Conservation (phyloP, 2,888 invertebrate genomes). For the Stictocephala bisonia region DNA sequence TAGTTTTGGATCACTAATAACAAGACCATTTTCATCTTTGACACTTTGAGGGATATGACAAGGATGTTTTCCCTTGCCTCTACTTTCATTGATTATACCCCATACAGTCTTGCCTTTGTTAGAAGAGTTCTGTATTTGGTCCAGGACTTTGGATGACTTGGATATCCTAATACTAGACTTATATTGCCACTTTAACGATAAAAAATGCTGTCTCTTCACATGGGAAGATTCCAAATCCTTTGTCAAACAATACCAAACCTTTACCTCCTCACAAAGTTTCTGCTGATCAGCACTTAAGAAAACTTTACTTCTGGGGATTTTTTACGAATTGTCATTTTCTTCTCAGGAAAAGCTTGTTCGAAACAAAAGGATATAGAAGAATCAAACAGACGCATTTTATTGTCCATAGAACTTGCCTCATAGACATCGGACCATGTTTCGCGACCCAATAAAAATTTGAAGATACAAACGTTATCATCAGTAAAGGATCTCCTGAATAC, state of each 20-base stretch:
- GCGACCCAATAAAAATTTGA: neutral
- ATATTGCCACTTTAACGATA: slow-evolving; percentile 1
- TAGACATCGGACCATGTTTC: slow-evolving; percentile 1
- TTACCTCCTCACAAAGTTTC: neutral
- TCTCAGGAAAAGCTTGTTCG: neutral
- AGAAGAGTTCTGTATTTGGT: neutral
- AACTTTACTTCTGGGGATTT: neutral
- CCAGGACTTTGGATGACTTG: neutral
- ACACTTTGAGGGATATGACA: neutral
- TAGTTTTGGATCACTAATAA: neutral
- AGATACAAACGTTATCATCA: neutral
- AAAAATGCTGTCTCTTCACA: slow-evolving; percentile 2
- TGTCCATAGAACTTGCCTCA: neutral
- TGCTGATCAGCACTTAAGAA: neutral
- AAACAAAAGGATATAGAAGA: neutral
- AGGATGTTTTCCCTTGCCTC: neutral
- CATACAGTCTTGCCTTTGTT: slow-evolving; percentile 5
- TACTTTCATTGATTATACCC: neutral
- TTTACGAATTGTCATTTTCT: neutral
- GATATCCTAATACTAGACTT: neutral
- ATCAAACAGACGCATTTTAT: neutral
- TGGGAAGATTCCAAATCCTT: slow-evolving; percentile 1
- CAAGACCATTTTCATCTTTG: neutral
- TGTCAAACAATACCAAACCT: slow-evolving; percentile 1
- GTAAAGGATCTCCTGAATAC: neutral